Base-by-base conservation (phyloP, 2,113 vertebrate genomes). In the Crotalus horridus region DNA sequence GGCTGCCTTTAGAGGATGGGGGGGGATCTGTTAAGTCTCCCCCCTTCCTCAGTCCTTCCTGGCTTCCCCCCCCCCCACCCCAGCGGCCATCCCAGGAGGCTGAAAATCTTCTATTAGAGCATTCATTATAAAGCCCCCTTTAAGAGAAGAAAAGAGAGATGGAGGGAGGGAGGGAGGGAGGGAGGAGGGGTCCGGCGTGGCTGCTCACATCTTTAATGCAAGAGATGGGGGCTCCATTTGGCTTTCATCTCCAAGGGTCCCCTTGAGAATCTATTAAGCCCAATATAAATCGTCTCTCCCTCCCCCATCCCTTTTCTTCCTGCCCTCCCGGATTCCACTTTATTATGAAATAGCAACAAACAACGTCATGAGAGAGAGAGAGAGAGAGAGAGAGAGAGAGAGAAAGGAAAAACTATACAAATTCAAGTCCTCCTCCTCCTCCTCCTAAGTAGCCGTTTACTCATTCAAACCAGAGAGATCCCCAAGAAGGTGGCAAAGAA, bases 231-330 rank as follows among this genome's bases (percentile, higher is more conserved):
- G 95, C 96, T 96, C 96, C 96, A 96, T 96, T 97, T 96, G 96
- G 97, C 97, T 97, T 97, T 97, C 96, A 97, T 97, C 97, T 97
- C 94, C 95, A 97, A 97, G 96, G 96, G 95, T 96, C 93, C 91
- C 92, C 95, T 95, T 96, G 95, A 96, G 94, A 96, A 95, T 94
- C 96, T 96, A 96, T 95, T 96, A 96, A 96, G 95, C 95, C 96
- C 95, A 95, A 94, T 97, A 96, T 96, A 96, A 96, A 95, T 89
- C 90, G 93, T 89, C 96, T 95, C 93, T 91, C 94, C 94, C 26
- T 4, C 89, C 91, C 95, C 96, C 94, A 96, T 46, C 94, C 93
- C 90, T 87, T 24, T 20, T 90, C 11, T 33, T 58, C 26, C 81
- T 46, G 88, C 86, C 54, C 0, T 0, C 89, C 58, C 86, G 48